These are phyloP conservation scores for Brachyhypopomus gauderio DNA, from an alignment of 2,113 vertebrate genomes.

Conservation along the genomic window DNA sequence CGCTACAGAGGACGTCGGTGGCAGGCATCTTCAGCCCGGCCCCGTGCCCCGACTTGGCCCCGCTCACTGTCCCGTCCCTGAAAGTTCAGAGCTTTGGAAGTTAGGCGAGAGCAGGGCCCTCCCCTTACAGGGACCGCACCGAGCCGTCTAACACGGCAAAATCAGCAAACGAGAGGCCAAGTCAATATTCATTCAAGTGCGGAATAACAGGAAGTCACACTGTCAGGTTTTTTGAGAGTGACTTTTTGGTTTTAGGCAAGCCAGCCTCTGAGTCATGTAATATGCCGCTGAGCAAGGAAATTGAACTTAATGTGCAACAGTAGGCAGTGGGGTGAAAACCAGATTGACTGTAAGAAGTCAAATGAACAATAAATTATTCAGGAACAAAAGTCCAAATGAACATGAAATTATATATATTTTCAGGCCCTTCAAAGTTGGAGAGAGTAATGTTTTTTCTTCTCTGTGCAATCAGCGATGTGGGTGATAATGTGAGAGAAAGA, in stretches of 20 bases:
- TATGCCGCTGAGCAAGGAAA: conserved; percentile 15
- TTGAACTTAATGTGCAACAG: not conserved
- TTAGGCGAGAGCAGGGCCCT: not conserved
- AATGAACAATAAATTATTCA: conserved; percentile 11
- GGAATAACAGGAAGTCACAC: conserved; percentile 54
- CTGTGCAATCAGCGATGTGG: not conserved
- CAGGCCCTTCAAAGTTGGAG: conserved; percentile 25
- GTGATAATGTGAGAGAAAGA: conserved; percentile 21
- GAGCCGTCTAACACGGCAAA: conserved; percentile 52
- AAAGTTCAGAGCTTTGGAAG: not conserved
- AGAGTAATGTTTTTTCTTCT: conserved; percentile 33
- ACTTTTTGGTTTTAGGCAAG: not conserved
- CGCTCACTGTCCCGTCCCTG: not conserved
- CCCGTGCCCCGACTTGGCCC: no score
- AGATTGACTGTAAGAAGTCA: conserved; percentile 3
- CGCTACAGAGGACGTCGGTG: no score
- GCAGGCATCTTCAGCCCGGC: not conserved
- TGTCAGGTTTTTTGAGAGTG: conserved; percentile 1
- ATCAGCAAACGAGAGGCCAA: conserved; percentile 47
- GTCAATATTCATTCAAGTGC: conserved; percentile 58
- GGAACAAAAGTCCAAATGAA: not conserved
- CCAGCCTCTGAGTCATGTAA: not conserved
- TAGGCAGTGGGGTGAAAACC: conserved; percentile 3
- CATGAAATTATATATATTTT: conserved; percentile 29
- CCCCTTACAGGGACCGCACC: conserved; percentile 48